Percentiles rank a stretch among this genome's conserved stretches.
phyloP scores from a whole-genome alignment of 2,113 vertebrate genomes.

The Gobio gobio region DNA sequence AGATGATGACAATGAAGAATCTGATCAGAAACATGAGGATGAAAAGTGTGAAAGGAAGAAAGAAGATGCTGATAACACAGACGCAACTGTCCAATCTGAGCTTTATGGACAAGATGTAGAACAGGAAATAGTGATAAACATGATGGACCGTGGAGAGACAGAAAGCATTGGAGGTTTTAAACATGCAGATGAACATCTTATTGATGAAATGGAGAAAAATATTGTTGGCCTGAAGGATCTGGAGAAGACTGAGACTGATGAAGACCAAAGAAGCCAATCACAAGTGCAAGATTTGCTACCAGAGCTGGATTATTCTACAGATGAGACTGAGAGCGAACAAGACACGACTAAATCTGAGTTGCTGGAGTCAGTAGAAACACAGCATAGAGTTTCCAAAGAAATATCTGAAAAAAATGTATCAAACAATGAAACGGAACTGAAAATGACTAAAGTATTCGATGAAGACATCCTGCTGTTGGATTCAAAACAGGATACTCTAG shows the following conservation, averaged over 20 bases:
- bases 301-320: neutral
- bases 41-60: neutral
- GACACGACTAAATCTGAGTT: neutral
- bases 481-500: conserved; percentile 15
- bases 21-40: neutral
- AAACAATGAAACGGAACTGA: neutral
- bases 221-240: neutral
- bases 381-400: neutral
- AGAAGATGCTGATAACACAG: neutral
- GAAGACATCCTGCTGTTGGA: neutral
- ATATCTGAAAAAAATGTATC: neutral
- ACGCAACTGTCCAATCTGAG: neutral
- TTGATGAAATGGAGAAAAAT: neutral
- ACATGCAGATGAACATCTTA: neutral
- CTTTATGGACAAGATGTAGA: neutral
- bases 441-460: neutral
- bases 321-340: neutral
- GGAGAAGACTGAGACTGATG: neutral
- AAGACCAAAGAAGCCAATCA: neutral
- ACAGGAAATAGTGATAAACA: neutral
- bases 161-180: neutral
- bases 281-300: neutral
- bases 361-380: conserved; percentile 30
- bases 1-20: neutral
- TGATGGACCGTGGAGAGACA: neutral